Evolutionary conservation across 2,888 invertebrate genomes (phyloP).

Genomic region (Polia nebulosa): DNA sequence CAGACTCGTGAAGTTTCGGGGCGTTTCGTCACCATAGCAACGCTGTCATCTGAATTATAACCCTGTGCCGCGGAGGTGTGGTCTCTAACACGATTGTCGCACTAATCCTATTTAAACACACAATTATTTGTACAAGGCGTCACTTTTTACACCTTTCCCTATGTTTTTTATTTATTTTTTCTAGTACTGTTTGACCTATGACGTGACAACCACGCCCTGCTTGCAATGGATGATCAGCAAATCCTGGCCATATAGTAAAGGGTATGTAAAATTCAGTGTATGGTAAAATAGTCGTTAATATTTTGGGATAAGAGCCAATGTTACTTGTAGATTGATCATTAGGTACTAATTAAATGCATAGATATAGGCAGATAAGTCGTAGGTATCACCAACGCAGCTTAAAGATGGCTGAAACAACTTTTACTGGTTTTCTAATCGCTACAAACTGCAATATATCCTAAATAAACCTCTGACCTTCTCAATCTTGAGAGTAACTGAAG

Average conservation of each 20-base stretch:
- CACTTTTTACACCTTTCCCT: slow-evolving; percentile 70
- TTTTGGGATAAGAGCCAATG: slow-evolving; percentile 63
- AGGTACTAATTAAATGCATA: slow-evolving; percentile 18
- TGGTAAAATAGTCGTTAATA: slow-evolving; percentile 63
- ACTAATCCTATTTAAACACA: slow-evolving; percentile 78
- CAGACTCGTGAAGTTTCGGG: slow-evolving; percentile 54
- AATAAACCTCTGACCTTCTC: slow-evolving; percentile 3
- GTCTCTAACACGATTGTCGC: slow-evolving; percentile 80
- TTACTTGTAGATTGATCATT: slow-evolving; percentile 52
- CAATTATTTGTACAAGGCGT: slow-evolving; percentile 80
- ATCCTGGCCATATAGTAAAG: slow-evolving; percentile 37
- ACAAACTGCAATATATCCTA: background rate
- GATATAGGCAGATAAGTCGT: slow-evolving; percentile 17
- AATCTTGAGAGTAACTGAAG: slow-evolving; percentile 10
- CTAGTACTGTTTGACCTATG: slow-evolving; percentile 58
- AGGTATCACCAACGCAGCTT: slow-evolving; percentile 27
- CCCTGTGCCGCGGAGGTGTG: slow-evolving; percentile 76
- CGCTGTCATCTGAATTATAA: slow-evolving; percentile 60
- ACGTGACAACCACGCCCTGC: slow-evolving; percentile 69
- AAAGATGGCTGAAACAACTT: slow-evolving; percentile 53
- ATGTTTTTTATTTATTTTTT: slow-evolving; percentile 41
- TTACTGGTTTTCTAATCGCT: slow-evolving; percentile 13
- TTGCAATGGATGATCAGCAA: slow-evolving; percentile 50
- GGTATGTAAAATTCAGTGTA: slow-evolving; percentile 51
- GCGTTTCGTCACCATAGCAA: slow-evolving; percentile 69